phyloP scores from a whole-genome alignment of 2,113 vertebrate species.

The Megatriorchis doriae region DNA sequence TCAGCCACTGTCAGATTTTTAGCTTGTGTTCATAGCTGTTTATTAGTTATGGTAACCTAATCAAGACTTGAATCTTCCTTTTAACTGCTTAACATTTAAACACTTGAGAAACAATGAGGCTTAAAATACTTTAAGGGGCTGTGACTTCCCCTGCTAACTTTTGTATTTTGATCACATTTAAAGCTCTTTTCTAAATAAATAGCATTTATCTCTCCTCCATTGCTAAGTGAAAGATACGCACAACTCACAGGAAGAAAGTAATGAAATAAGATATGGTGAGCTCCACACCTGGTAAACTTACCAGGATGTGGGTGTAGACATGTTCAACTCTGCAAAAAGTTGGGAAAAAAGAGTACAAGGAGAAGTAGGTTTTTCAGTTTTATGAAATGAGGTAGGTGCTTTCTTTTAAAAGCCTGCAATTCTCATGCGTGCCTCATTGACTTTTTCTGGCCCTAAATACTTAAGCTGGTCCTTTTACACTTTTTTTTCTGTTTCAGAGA shows the following conservation, averaged over 20 bases:
- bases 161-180: neutral
- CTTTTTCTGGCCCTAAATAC: neutral
- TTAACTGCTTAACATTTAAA: neutral
- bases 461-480: neutral
- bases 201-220: neutral
- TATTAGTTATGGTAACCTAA: neutral
- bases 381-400: neutral
- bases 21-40: neutral
- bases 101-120: neutral
- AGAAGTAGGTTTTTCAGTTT: neutral
- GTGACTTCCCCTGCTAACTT: neutral
- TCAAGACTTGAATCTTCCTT: neutral
- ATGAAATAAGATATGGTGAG: neutral
- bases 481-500: neutral
- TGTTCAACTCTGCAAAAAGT: neutral
- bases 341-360: neutral
- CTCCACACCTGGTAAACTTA: neutral
- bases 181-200: neutral
- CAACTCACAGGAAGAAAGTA: neutral
- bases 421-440: neutral
- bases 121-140: neutral
- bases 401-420: neutral
- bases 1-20: neutral
- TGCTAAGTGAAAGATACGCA: neutral
- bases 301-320: neutral